Percentiles rank a stretch among this genome's conserved stretches.
Conservation (phyloP, 2,888 invertebrate genomes). For the Napeogenes inachia region DNA sequence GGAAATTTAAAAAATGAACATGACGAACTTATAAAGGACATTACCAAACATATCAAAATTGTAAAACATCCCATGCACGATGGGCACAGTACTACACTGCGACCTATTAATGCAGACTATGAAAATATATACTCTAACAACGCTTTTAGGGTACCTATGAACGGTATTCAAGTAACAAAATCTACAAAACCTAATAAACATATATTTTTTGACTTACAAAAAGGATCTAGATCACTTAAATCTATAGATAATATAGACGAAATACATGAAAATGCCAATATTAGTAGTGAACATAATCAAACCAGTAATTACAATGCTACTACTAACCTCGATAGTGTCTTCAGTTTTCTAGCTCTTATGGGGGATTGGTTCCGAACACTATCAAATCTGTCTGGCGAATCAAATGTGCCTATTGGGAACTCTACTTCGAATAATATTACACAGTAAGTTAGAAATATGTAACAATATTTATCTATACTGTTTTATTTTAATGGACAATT, state of each 20-base stretch:
- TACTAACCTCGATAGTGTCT: slow-evolving; percentile 13
- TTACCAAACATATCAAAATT: slow-evolving; percentile 40
- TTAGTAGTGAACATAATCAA: neutral
- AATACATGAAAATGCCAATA: neutral
- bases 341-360: slow-evolving; percentile 43
- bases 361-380: slow-evolving; percentile 48
- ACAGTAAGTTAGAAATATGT: too few relatives aligned
- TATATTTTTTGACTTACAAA: slow-evolving; percentile 13
- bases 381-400: slow-evolving; percentile 34
- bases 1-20: slow-evolving; percentile 31
- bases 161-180: neutral
- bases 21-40: slow-evolving; percentile 26
- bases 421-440: too few relatives aligned
- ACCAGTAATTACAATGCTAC: neutral
- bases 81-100: neutral
- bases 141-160: neutral
- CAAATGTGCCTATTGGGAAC: slow-evolving; percentile 9
- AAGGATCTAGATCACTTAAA: slow-evolving; percentile 22
- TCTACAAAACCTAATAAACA: slow-evolving; percentile 8
- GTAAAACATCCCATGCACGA: slow-evolving; percentile 11
- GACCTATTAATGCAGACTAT: slow-evolving; percentile 7
- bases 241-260: slow-evolving; percentile 11
- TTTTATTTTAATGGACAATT: too few relatives aligned
- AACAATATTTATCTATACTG: too few relatives aligned
- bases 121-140: slow-evolving; percentile 9